Evolutionary conservation across 2,113 vertebrate genomes (phyloP).

Genomic region (Sapayoa aenigma): DNA sequence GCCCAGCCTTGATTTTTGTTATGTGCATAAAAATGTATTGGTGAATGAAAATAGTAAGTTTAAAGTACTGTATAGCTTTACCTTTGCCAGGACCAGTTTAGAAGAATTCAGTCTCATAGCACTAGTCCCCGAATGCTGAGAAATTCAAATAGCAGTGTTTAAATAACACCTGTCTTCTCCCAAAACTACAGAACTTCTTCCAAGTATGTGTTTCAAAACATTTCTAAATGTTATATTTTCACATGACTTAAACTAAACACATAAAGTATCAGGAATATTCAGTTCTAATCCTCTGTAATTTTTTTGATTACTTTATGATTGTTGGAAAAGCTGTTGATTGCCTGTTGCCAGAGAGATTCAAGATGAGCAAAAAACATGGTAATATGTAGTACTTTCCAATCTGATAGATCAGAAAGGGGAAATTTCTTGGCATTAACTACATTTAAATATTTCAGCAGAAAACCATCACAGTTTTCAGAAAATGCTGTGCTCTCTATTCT

Average conservation of each 20-base stretch:
- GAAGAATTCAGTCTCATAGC: neutral
- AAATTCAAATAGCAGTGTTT: neutral
- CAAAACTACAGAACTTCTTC: neutral
- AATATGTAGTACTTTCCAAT: neutral
- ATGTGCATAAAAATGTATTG: neutral
- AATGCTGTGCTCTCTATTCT: neutral
- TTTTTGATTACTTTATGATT: conserved; percentile 10
- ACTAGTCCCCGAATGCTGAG: neutral
- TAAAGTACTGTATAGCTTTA: neutral
- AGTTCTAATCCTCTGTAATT: conserved; percentile 1
- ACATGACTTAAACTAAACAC: neutral
- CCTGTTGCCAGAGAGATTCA: neutral
- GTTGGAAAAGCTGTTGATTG: neutral
- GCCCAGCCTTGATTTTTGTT: neutral
- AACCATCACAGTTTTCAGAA: neutral
- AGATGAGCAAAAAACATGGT: neutral
- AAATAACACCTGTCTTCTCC: neutral
- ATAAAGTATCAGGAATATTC: neutral
- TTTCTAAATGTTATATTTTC: neutral
- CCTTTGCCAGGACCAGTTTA: neutral
- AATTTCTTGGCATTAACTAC: neutral
- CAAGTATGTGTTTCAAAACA: conserved; percentile 6
- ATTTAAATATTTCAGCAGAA: neutral
- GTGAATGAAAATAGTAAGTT: neutral
- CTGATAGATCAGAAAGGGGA: neutral